A percentile compares a stretch with the other conserved stretches of the same genome.
phyloP scores from a whole-genome alignment of 2,888 invertebrate genomes.

The Drosophila aldrichi region DNA sequence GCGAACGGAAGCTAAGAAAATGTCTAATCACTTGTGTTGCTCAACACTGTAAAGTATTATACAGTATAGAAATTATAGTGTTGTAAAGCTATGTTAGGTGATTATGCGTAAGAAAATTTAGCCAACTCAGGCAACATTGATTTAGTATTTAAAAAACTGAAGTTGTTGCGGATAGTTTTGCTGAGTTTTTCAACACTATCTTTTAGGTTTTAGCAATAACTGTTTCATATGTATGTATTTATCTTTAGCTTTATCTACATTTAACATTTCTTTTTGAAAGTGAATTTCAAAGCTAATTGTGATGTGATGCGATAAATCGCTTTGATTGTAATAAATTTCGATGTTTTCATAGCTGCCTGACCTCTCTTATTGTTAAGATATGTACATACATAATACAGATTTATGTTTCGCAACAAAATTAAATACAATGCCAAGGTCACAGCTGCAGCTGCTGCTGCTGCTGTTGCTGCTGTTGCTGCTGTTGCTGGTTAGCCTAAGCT shows the following conservation, averaged over 20 bases:
- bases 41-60: background rate
- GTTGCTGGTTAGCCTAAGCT: slow-evolving; percentile 18
- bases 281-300: background rate
- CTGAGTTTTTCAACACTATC: too few species aligned
- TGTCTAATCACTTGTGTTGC: background rate
- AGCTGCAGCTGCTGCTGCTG: slow-evolving; percentile 52
- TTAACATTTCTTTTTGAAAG: background rate
- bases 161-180: background rate
- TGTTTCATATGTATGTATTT: too few species aligned
- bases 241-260: too few species aligned
- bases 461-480: slow-evolving; percentile 38
- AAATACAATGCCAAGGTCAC: slow-evolving; percentile 79
- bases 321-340: background rate
- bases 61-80: background rate
- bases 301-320: background rate
- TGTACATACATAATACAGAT: slow-evolving; percentile 18
- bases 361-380: slow-evolving; percentile 47
- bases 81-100: background rate
- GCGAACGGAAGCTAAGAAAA: background rate
- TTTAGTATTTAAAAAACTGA: background rate
- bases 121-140: background rate
- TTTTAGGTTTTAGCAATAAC: background rate
- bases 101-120: background rate
- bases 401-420: slow-evolving; percentile 55
- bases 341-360: background rate